These are phyloP conservation scores for Sesia apiformis DNA, from an alignment of 2,888 invertebrate species.

Conservation along the genomic window DNA sequence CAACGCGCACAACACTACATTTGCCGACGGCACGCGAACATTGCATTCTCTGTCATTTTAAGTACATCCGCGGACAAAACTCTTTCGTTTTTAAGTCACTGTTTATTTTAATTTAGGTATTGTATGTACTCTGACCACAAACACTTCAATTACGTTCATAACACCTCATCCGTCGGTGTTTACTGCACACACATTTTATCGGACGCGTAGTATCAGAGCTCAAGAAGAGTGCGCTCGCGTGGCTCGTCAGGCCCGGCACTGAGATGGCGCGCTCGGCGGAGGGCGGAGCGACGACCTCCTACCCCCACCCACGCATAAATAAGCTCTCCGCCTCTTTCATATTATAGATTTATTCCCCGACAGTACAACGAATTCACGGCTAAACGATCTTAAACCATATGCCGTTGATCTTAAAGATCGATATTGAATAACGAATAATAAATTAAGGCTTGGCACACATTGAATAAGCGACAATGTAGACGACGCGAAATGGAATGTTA, in stretches of 20 bases:
- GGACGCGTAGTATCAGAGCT: slow-evolving; percentile 11
- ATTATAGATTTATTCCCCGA: slow-evolving; percentile 72
- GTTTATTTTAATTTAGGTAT: slow-evolving; percentile 6
- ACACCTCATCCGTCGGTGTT: slow-evolving; percentile 12
- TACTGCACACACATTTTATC: slow-evolving; percentile 16
- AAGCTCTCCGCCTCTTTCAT: slow-evolving; percentile 71
- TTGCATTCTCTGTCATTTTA: slow-evolving; percentile 37
- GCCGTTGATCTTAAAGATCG: slow-evolving; percentile 51
- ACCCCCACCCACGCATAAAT: slow-evolving; percentile 52
- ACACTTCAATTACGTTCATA: slow-evolving; percentile 4
- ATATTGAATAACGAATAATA: slow-evolving; percentile 56
- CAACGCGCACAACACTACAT: slow-evolving; percentile 32
- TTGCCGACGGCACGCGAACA: slow-evolving; percentile 17
- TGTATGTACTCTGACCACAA: not conserved
- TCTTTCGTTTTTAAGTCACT: slow-evolving; percentile 7
- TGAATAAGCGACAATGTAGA: slow-evolving; percentile 62
- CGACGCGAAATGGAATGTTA: slow-evolving; percentile 22
- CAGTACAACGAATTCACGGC: slow-evolving; percentile 42
- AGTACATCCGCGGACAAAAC: slow-evolving; percentile 2
- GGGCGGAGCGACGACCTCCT: slow-evolving; percentile 54
- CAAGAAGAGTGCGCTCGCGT: slow-evolving; percentile 28
- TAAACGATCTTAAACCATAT: slow-evolving; percentile 69
- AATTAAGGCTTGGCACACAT: slow-evolving; percentile 66
- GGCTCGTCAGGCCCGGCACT: slow-evolving; percentile 44
- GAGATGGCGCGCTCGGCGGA: slow-evolving; percentile 58